A percentile compares a stretch with the other conserved stretches of the same genome.
Conservation (phyloP, 1,140 invertebrate genomes). For the Leucophenga varia region DNA sequence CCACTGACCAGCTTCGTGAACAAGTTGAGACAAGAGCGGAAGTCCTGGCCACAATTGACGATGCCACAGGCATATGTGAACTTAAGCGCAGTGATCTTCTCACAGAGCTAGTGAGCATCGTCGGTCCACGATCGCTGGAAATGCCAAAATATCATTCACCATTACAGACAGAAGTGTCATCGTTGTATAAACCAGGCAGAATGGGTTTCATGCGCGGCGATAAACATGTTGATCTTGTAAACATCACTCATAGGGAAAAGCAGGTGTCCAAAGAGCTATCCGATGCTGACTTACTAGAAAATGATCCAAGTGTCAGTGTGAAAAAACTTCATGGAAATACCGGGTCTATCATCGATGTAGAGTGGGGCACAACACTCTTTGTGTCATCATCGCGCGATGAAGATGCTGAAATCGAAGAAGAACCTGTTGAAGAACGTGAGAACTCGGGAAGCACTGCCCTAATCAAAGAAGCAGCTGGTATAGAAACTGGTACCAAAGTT, state of each 20-base stretch:
- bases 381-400: conserved; percentile 42
- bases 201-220: conserved; percentile 58
- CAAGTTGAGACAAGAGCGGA: not conserved
- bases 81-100: conserved; percentile 61
- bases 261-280: conserved; percentile 6
- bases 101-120: conserved; percentile 59
- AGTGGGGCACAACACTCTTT: conserved; percentile 44
- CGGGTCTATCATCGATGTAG: conserved; percentile 37
- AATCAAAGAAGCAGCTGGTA: not conserved
- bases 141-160: conserved; percentile 43
- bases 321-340: conserved; percentile 4
- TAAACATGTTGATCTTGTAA: conserved; percentile 15
- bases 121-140: conserved; percentile 39
- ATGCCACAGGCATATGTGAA: conserved; percentile 48
- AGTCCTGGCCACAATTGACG: conserved; percentile 10
- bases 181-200: conserved; percentile 60
- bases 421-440: conserved; percentile 40
- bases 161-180: conserved; percentile 49
- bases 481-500: not conserved
- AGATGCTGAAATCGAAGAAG: conserved; percentile 40
- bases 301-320: too few species aligned
- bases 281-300: too few species aligned
- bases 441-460: conserved; percentile 24
- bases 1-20: conserved; percentile 16
- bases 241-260: conserved; percentile 7